Base-by-base conservation (phyloP, 2,888 invertebrate species). In the Dicycla oo region DNA sequence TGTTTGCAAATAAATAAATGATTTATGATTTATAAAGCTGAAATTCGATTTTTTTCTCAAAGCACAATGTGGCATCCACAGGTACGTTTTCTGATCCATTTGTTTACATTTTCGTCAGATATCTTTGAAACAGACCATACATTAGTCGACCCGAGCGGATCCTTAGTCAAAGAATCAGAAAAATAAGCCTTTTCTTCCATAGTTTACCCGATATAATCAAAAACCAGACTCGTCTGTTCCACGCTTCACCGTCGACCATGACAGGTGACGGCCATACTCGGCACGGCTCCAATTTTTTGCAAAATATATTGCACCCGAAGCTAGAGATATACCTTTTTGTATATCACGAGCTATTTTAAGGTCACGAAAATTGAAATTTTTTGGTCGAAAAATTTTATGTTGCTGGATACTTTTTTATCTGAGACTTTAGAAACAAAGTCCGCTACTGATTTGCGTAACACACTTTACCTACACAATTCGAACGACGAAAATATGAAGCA, bases 251-350 rank as follows among this genome's bases (percentile, higher is more conserved):
- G 71, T 70, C 56, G 23, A 47, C 45, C 57, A 47, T 54, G 83
- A 83, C 83, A 78, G 71, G 73, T 76, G 76, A 78, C 64, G 58
- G n/a, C 57, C 49, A 43, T 65, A 62, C 66, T 71, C 65, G 83
- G 75, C 79, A 53, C 51, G 49, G 64, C 43, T 73, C 75, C 73
- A 85, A 65, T 82, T 78, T 83, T 80, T 71, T 60, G 49, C 54
- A 67, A 49, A 69, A 54, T 53, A 73, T 23, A 51, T 58, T 73
- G 23, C 26, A 8, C 40, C 40, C 15, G n/a, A 54, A 62, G 38
- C 73, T 30, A 67, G 49, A 69, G 61, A 78, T 67, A 70, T 65
- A 60, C 49, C 53, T 40, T 78, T 82, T 78, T 78, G 11, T 67
- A n/a, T 57, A 38, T 13, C 56, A 38, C 34, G 11, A 34, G 10